Conservation (phyloP, 2,113 vertebrate species). For the Ploceus nigricollis region DNA sequence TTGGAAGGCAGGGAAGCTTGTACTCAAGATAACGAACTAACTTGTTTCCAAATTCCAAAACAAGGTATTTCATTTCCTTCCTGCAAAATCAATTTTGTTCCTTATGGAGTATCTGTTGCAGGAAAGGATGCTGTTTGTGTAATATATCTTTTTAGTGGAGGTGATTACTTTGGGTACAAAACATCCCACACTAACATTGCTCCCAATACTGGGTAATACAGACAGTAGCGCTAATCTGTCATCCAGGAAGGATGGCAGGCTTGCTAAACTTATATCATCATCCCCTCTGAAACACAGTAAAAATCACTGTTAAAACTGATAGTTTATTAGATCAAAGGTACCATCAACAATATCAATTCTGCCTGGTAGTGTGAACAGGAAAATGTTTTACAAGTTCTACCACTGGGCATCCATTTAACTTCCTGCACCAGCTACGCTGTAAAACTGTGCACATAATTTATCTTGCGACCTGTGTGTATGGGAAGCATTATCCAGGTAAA, state of each 20-base stretch:
- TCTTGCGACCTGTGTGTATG: slow-evolving; percentile 44
- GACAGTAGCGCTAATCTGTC: slow-evolving; percentile 53
- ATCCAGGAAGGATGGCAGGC: slow-evolving; percentile 52
- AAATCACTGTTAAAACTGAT: slow-evolving; percentile 65
- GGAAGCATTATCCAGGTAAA: slow-evolving; percentile 68
- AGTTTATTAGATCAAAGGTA: slow-evolving; percentile 70
- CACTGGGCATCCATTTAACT: slow-evolving; percentile 72
- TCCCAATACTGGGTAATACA: slow-evolving; percentile 10
- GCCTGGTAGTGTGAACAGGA: slow-evolving; percentile 61
- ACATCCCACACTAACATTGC: not conserved
- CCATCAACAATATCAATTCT: slow-evolving; percentile 68
- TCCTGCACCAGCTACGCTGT: slow-evolving; percentile 48
- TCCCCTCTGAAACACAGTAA: slow-evolving; percentile 58
- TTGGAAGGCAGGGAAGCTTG: not conserved
- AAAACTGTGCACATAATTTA: slow-evolving; percentile 68
- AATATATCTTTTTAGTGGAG: slow-evolving; percentile 12
- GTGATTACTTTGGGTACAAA: slow-evolving; percentile 26
- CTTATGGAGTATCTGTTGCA: not conserved
- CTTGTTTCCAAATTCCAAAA: slow-evolving; percentile 43
- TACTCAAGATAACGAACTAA: not conserved
- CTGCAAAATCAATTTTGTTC: slow-evolving; percentile 28
- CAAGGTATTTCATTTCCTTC: slow-evolving; percentile 19
- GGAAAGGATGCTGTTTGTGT: not conserved
- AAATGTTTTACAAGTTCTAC: slow-evolving; percentile 70
- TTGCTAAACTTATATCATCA: slow-evolving; percentile 67